Evolutionary conservation across 92 coral and sea anemone species (phyloP).

Genomic region (Porites cylindrica): DNA sequence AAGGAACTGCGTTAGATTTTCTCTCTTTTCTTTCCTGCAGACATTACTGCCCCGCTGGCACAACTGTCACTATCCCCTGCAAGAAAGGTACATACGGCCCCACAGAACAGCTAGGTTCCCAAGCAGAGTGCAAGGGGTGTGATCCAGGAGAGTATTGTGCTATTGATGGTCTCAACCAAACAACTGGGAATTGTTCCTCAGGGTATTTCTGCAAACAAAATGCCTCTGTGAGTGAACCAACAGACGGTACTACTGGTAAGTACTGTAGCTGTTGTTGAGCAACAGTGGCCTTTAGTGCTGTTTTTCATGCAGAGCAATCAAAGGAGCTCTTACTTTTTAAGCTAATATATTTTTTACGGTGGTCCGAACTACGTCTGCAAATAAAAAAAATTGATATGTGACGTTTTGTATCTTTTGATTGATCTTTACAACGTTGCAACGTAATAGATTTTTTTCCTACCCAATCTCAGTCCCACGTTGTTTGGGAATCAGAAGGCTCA

Average conservation of each 20-base stretch:
- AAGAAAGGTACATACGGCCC: conserved; percentile 87
- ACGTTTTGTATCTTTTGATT: no score
- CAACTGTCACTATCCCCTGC: conserved; percentile 82
- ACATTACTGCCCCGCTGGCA: conserved; percentile 87
- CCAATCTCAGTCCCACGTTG: no score
- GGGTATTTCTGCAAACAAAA: conserved; percentile 92
- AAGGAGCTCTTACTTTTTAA: no score
- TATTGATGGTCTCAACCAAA: conserved; percentile 80
- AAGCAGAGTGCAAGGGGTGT: conserved; percentile 86
- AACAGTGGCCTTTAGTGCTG: no score
- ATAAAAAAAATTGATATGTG: no score
- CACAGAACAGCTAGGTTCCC: conserved; percentile 80
- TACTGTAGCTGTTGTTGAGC: background rate
- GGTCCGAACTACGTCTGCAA: no score
- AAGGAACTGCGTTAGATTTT: no score
- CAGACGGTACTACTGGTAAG: conserved; percentile 90
- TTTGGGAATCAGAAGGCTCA: no score
- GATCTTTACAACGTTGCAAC: no score
- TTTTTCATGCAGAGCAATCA: no score
- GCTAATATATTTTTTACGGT: no score
- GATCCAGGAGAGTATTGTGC: conserved; percentile 93
- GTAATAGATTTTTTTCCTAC: no score
- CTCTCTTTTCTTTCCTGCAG: conserved; percentile 20
- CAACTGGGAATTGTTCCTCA: conserved; percentile 96
- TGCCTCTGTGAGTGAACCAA: conserved; percentile 87